These are phyloP conservation scores for Chloroceryle amazona DNA, from an alignment of 2,797 vertebrate genomes.

Conservation along the genomic window DNA sequence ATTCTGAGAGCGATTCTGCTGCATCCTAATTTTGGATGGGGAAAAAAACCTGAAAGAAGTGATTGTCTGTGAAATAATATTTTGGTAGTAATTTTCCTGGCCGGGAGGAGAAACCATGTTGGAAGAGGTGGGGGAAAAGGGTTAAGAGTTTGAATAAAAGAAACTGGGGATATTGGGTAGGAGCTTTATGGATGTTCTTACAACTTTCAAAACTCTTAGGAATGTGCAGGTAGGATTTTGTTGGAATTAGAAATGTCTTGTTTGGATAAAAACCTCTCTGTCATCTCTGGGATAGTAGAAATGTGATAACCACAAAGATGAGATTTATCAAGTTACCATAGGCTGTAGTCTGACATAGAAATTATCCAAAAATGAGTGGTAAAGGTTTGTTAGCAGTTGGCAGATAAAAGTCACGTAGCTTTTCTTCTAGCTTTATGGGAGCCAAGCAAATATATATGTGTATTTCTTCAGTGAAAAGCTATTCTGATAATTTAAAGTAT, in stretches of 20 bases:
- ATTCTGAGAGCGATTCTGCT: not conserved
- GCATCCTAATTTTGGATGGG: not conserved
- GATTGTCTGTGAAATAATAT: not conserved
- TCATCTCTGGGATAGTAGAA: not conserved
- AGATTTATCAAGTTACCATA: not conserved
- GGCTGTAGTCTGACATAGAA: not conserved
- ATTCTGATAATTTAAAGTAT: not conserved
- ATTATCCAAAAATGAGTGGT: not conserved
- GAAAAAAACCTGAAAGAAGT: not conserved
- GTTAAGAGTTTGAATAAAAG: not conserved
- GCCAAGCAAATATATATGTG: not conserved
- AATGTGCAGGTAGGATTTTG: not conserved
- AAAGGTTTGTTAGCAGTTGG: not conserved
- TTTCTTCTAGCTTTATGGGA: not conserved
- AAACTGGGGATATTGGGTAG: not conserved
- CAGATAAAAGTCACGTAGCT: accelerated
- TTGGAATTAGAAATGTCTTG: not conserved
- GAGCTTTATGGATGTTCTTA: not conserved
- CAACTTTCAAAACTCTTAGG: not conserved
- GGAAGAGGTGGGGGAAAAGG: not conserved
- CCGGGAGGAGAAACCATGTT: not conserved
- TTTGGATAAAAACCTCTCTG: not conserved
- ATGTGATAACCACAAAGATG: not conserved
- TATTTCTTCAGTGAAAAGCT: not conserved
- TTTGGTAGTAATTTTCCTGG: not conserved